Evolutionary conservation across 2,113 vertebrate genomes (phyloP).

Genomic region (Colaptes auratus): DNA sequence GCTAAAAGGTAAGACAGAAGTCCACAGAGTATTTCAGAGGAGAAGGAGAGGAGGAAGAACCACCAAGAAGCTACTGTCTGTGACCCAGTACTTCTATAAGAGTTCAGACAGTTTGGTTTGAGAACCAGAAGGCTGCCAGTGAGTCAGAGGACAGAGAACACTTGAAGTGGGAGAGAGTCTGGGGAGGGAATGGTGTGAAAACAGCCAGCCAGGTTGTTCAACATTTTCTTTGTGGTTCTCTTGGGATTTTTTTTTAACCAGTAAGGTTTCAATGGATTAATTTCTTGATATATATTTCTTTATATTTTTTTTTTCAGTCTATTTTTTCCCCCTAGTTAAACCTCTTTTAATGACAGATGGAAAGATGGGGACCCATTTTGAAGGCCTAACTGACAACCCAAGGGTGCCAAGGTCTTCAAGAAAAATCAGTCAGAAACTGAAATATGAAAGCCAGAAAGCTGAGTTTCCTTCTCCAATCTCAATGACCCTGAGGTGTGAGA

Average conservation of each 20-base stretch:
- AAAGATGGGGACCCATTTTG: neutral
- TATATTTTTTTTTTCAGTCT: neutral
- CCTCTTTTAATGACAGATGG: neutral
- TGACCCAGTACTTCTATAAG: neutral
- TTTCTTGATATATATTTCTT: too few species aligned
- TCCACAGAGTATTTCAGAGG: neutral
- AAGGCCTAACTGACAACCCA: neutral
- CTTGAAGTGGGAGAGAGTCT: neutral
- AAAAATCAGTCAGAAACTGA: neutral
- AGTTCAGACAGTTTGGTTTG: neutral
- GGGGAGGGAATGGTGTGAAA: neutral
- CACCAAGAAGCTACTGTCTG: neutral
- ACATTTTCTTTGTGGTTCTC: neutral
- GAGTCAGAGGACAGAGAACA: neutral
- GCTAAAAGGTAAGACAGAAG: neutral
- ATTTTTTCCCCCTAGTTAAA: neutral
- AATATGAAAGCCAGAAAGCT: neutral
- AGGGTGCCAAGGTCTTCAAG: neutral
- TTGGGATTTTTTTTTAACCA: neutral
- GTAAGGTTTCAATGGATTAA: neutral
- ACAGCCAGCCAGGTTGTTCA: neutral
- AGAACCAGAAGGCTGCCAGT: neutral
- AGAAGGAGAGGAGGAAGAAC: neutral
- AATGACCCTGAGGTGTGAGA: neutral
- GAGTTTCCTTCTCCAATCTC: neutral